Conservation (phyloP, 2,113 vertebrate species). For the Serinus canaria region DNA sequence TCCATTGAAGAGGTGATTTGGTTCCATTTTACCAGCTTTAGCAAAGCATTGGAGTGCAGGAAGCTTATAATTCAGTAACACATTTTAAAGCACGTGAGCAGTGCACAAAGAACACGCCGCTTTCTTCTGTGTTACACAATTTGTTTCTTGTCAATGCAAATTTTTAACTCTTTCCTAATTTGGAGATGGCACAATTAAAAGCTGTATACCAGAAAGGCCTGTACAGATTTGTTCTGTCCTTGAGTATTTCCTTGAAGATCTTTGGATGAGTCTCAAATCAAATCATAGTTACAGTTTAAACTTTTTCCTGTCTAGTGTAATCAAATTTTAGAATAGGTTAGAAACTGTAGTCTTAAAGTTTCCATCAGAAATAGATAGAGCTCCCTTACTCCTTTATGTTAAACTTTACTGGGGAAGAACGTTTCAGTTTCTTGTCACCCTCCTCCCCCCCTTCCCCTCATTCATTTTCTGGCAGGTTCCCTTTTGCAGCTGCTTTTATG, state of each 20-base stretch:
- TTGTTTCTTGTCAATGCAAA: not conserved
- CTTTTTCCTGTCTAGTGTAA: not conserved
- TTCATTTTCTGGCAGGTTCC: slow-evolving; percentile 27
- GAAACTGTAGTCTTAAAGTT: not conserved
- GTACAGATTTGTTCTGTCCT: not conserved
- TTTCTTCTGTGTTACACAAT: not conserved
- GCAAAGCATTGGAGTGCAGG: slow-evolving; percentile 91
- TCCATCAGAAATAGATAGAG: not conserved
- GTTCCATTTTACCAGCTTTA: slow-evolving; percentile 99
- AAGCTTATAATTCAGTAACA: not conserved
- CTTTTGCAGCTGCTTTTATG: slow-evolving; percentile 10
- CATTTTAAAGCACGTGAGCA: not conserved
- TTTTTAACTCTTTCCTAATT: not conserved
- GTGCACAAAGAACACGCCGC: not conserved
- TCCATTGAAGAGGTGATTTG: slow-evolving; percentile 95
- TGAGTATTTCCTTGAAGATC: not conserved
- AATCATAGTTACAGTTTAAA: not conserved
- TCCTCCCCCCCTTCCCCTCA: accelerated
- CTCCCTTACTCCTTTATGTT: not conserved
- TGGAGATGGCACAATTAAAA: not conserved
- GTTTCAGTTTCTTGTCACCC: not conserved
- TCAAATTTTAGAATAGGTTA: not conserved
- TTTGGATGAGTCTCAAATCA: not conserved
- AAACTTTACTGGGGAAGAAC: not conserved
- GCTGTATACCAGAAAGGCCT: not conserved